Percentiles rank a stretch among this genome's conserved stretches.
phyloP scores from a whole-genome alignment of 1,140 invertebrate species.

The Philopotamus ludificatus region DNA sequence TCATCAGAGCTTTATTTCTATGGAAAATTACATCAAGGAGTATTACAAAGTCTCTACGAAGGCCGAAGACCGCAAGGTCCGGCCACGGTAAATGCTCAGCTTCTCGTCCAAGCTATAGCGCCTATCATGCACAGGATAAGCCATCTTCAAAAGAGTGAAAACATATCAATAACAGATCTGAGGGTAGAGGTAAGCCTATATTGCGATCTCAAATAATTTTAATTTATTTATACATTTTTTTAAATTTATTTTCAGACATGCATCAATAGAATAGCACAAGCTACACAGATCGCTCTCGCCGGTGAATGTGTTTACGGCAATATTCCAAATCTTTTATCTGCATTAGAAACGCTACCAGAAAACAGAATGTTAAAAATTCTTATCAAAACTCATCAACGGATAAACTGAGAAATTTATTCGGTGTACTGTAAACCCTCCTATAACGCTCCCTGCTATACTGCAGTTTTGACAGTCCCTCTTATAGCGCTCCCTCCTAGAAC shows the following conservation, averaged over 20 bases:
- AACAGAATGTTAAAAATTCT: conserved; percentile 62
- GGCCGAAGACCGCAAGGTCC: conserved; percentile 53
- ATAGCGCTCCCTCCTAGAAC: too few species aligned
- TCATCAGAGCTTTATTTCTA: conserved; percentile 54
- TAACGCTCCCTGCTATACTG: not conserved
- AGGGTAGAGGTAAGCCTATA: conserved; percentile 46
- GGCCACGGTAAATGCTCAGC: conserved; percentile 59
- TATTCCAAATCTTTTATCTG: conserved; percentile 59
- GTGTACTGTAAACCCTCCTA: too few species aligned
- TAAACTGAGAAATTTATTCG: not conserved
- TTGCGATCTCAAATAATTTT: not conserved
- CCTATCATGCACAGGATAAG: conserved; percentile 52
- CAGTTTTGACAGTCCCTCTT: too few species aligned
- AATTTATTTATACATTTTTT: conserved; percentile 14
- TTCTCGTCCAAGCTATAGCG: conserved; percentile 55
- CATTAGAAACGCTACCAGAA: conserved; percentile 58
- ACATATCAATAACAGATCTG: conserved; percentile 43
- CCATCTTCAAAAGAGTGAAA: conserved; percentile 44
- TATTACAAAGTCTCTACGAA: conserved; percentile 62
- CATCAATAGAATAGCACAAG: conserved; percentile 74
- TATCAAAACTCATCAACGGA: conserved; percentile 47
- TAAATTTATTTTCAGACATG: conserved; percentile 53
- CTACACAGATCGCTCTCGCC: conserved; percentile 70
- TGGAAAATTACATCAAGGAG: conserved; percentile 63
- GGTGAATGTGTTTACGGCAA: conserved; percentile 77